Evolutionary conservation across 2,888 invertebrate species (phyloP), one percentile per base, ranked within the genome.

Genomic region (Melipona beecheii): DNA sequence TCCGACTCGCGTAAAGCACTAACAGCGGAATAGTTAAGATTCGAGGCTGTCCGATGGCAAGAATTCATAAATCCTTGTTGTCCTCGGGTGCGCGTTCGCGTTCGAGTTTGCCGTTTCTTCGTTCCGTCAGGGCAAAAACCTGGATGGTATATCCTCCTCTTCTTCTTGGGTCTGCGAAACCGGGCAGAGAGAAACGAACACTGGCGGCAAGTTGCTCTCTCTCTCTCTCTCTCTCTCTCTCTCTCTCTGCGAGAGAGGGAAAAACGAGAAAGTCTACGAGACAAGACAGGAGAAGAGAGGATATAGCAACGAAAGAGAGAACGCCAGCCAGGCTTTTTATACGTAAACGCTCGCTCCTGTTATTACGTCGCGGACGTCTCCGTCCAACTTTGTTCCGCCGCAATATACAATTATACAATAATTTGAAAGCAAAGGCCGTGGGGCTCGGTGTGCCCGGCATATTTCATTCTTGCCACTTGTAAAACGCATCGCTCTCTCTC

Each of bases 331-430:
- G 15, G 78, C 82, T 91, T 90, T 89, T 88, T 88, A 85, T 85
- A 90, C 89, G 24, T 27, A 90, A 93, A 90, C 86, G 88, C 86
- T 91, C 89, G 81, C 88, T 89, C 62, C 90, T 24, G 90, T 92
- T 93, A 93, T 93, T 92, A 90, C 92, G 88, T 89, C 87, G 89
- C 84, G 85, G 78, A 78, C 66, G 85, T 90, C 86, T 87, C 78
- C 82, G 86, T 87, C 83, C 89, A 87, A 91, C 91, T 92, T 91
- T 91, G 90, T 90, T 89, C 91, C 85, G 79, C 76, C 81, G 91
- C 89, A 92, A 93, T 92, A 90, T 93, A 92, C 92, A 93, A 92
- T 93, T 92, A 92, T 90, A 90, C 87, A 91, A 93, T 93, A 92
- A 93, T 93, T 91, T 89, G 90, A 92, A 92, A 91, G 90, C 90